phyloP scores from a whole-genome alignment of 2,113 vertebrate species.

The Mixornis gularis region DNA sequence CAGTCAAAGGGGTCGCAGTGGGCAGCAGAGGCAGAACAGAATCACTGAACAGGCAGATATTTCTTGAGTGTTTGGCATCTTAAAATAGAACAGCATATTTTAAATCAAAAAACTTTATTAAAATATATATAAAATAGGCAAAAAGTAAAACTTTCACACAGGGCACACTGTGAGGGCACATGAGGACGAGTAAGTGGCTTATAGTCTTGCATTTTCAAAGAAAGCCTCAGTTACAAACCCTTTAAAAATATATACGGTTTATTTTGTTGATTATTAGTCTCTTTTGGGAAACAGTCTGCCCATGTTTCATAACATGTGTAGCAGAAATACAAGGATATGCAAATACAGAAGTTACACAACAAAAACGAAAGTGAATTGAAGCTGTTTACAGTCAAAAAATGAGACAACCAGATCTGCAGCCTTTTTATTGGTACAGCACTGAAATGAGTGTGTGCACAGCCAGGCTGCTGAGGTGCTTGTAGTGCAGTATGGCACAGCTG shows the following conservation, averaged over 20 bases:
- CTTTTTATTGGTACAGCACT: neutral
- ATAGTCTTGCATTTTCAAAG: neutral
- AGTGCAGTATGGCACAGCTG: neutral
- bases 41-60: neutral
- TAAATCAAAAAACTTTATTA: neutral
- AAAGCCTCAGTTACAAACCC: neutral
- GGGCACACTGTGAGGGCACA: neutral
- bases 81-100: neutral
- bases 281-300: neutral
- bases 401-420: neutral
- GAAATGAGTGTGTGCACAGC: neutral
- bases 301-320: neutral
- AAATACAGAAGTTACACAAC: constrained; percentile 15
- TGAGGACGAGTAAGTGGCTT: neutral
- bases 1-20: neutral
- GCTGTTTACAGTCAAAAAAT: neutral
- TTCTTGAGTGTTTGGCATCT: neutral
- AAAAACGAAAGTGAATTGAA: neutral
- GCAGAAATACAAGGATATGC: neutral
- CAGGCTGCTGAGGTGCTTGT: neutral
- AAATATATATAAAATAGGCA: neutral
- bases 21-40: neutral
- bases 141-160: neutral
- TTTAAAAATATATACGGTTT: neutral
- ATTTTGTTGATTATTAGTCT: neutral